Conservation (phyloP, 2,113 vertebrate genomes). For the Hiodon tergisus region DNA sequence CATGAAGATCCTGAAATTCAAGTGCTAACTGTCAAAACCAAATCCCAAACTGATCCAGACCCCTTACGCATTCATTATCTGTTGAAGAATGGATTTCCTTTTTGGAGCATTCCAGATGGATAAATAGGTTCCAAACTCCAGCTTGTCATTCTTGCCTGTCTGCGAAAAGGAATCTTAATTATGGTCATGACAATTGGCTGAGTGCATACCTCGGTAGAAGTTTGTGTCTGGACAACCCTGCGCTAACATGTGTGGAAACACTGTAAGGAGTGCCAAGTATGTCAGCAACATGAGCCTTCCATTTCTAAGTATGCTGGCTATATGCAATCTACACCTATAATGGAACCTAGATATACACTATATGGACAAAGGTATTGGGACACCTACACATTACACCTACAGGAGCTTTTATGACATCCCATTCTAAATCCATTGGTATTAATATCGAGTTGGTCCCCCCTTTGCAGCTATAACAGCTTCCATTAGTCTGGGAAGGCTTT, state of each 20-base stretch:
- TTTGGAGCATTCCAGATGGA: background rate
- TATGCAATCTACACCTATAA: constrained; percentile 5
- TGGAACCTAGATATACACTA: constrained; percentile 1
- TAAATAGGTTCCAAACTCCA: background rate
- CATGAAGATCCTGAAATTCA: background rate
- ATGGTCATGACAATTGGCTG: constrained; percentile 7
- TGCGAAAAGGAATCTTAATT: background rate
- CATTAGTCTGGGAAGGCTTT: too few species aligned
- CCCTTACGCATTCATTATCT: background rate
- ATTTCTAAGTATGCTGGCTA: background rate
- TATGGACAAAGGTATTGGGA: too few species aligned
- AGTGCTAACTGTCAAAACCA: background rate
- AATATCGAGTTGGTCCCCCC: too few species aligned
- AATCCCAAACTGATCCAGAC: background rate
- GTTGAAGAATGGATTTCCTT: background rate
- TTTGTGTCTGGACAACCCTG: constrained; percentile 5
- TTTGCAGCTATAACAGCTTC: too few species aligned
- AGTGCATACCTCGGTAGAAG: constrained; percentile 17
- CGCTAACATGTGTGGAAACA: background rate
- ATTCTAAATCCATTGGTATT: too few species aligned
- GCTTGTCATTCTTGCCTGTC: background rate
- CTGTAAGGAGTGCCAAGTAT: background rate
- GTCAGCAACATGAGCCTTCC: too few species aligned
- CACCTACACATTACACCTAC: too few species aligned
- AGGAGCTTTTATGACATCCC: too few species aligned